Evolutionary conservation across 2,797 vertebrate genomes (phyloP).

Genomic region (Helarctos malayanus): DNA sequence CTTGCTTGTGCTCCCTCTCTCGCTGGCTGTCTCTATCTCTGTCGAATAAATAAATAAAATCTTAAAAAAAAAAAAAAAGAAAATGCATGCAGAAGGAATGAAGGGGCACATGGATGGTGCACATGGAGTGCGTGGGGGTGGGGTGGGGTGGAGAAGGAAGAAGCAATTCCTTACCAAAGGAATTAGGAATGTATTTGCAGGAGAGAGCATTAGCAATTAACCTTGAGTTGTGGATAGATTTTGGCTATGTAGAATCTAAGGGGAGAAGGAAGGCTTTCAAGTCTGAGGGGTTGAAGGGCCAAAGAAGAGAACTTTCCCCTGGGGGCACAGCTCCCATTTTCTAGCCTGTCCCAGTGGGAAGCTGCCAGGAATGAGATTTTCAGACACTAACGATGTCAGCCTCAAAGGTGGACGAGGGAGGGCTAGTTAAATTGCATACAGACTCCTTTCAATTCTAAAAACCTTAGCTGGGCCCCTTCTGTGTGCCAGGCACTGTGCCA

Average conservation of each 20-base stretch:
- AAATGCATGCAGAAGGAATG: neutral
- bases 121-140: neutral
- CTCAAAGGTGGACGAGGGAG: neutral
- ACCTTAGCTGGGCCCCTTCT: neutral
- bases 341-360: neutral
- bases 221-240: neutral
- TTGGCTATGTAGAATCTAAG: neutral
- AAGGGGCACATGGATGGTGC: rapidly evolving
- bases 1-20: too few relatives aligned
- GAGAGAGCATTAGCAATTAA: neutral
- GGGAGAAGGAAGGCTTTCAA: slow-evolving; percentile 12
- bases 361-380: neutral
- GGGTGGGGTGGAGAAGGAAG: neutral
- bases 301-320: neutral
- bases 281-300: neutral
- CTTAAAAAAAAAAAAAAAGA: too few relatives aligned
- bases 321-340: neutral
- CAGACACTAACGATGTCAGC: slow-evolving; percentile 63
- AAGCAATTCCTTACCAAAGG: neutral
- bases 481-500: slow-evolving; percentile 54
- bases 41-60: too few relatives aligned
- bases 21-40: too few relatives aligned
- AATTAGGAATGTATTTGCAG: neutral
- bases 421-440: neutral
- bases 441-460: slow-evolving; percentile 57